Percentiles rank a stretch among this genome's conserved stretches.
These are phyloP conservation scores for Corythoichthys haematopterus DNA, from an alignment of 2,113 vertebrate species.

Conservation along the genomic window DNA sequence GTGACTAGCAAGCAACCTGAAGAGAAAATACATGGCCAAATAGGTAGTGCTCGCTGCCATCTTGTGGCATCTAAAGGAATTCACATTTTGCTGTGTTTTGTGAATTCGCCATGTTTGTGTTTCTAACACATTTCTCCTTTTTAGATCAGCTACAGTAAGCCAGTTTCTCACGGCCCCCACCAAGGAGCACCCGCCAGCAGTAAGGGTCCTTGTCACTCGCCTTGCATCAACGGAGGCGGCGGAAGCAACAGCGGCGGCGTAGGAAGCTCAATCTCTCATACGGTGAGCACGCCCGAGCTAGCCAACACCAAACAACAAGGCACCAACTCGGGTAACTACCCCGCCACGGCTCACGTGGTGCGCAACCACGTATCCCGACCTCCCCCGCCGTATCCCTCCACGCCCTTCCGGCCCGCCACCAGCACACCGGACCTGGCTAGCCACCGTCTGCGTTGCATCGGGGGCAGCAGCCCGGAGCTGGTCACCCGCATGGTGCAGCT, in stretches of 20 bases:
- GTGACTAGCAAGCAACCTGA: no score
- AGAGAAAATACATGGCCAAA: no score
- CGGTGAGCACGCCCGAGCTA: conserved; percentile 90
- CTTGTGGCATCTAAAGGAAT: background rate
- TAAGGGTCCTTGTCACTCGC: conserved; percentile 64
- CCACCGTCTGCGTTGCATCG: conserved; percentile 85
- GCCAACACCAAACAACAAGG: conserved; percentile 84
- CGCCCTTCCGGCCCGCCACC: conserved; percentile 85
- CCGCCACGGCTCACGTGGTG: conserved; percentile 79
- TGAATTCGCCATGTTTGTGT: no score
- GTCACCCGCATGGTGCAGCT: conserved; percentile 93
- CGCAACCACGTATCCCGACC: conserved; percentile 85
- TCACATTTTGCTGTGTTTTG: no score
- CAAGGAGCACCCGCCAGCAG: conserved; percentile 56
- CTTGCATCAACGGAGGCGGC: conserved; percentile 52
- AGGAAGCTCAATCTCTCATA: conserved; percentile 87
- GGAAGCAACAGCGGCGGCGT: conserved; percentile 49
- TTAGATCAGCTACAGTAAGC: conserved; percentile 79
- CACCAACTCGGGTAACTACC: conserved; percentile 61
- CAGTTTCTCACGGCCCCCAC: conserved; percentile 66
- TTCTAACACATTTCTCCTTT: conserved; percentile 21
- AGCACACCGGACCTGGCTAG: conserved; percentile 94
- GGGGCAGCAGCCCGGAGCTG: conserved; percentile 89
- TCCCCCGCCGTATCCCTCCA: conserved; percentile 83
- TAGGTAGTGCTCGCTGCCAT: no score